Evolutionary conservation across 2,113 vertebrate genomes (phyloP), one percentile per base, ranked within the genome.

Genomic region (Dryoscopus gambensis): DNA sequence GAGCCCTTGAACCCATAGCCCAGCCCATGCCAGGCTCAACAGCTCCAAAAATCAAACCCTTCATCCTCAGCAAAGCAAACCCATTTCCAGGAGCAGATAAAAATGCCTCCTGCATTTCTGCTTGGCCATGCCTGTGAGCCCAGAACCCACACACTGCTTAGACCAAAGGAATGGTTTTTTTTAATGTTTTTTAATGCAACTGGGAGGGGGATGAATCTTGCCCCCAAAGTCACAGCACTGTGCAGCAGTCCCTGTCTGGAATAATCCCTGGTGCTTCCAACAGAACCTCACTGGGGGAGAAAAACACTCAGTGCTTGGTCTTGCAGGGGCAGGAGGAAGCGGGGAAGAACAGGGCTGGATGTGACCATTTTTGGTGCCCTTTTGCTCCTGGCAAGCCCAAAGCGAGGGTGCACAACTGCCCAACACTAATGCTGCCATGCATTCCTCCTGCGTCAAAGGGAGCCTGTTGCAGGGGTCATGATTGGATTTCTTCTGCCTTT

Each of bases 341-440:
- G n/a, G 5, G 56, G 16, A 75, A 76, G 30, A 76, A 46, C 49
- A 4, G 3, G 47, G 60, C 17, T 67, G 40, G 16, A 53, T 33
- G 40, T 17, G 56, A 46, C 22, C 31, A 19, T 59, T 94, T 65
- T 57, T 6, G 1, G 46, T 62, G 46, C n/a, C 49, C 27, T 92
- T 65, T 69, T 1, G 1, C 27, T 75, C 16, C 50, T 11, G 21
- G 28, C 22, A 78, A 82, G 37, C 27, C 10, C 75, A 40, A 82
- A 82, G 46, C 0, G 5, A 65, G 6, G 6, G 44, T 4, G 18
- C 40, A 16, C 64, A 73, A 18, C 44, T 64, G 74, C 53, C 14
- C 6, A 1, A 4, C 33, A 7, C 23, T 10, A 0, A 53, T 2
- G 0, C 12, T 59, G 47, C 62, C 62, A 39, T 13, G 1, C 57